Base-by-base conservation (phyloP, 2,113 vertebrate genomes). In the Phaethon lepturus region DNA sequence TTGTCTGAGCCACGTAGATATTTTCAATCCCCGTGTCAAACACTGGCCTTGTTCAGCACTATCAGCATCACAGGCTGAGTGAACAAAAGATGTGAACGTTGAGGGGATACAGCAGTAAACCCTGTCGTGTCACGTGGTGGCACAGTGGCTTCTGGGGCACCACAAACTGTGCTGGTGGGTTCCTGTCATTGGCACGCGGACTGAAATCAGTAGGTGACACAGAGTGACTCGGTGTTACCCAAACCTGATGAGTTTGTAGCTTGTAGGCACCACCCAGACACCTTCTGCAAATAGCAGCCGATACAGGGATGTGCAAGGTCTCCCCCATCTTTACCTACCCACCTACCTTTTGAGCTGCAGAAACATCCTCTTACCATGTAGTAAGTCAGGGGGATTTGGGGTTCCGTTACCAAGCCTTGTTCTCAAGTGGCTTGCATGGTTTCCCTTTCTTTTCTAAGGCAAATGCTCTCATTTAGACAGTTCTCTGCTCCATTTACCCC, bases 41-140 rank as follows among this genome's bases (percentile, higher is more conserved):
- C 25, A 5, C n/a, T 6, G 24, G 47, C 20, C 24, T 74, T 5
- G 0, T 29, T 62, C 38, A 38, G 38, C 38, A 38, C 38, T 38
- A 38, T 38, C 62, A 55, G n/a, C 47, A 26, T 22, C 47, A 9
- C 64, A 15, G 71, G 14, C 62, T 17, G 31, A 58, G 50, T 3
- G n/a, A 42, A 20, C 24, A 17, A 23, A 52, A 38, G 52, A 8
- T 17, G 58, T 29, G 26, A 18, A 26, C 3, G 4, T 33, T 25
- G 11, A 40, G 33, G 18, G 49, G 42, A 40, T 6, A 17, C 2
- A 49, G 62, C 62, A 31, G n/a, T 71, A 63, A 42, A 71, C 49
- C 4, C 0, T 10, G 7, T 20, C 9, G 2, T 5, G 49, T 42
- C 25, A 2, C 3, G 6, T 7, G 19, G 42, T 40, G 49, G 42